A percentile compares a stretch with the other conserved stretches of the same genome.
phyloP scores from a whole-genome alignment of 2,797 vertebrate species.

The Arnoldichthys spilopterus region DNA sequence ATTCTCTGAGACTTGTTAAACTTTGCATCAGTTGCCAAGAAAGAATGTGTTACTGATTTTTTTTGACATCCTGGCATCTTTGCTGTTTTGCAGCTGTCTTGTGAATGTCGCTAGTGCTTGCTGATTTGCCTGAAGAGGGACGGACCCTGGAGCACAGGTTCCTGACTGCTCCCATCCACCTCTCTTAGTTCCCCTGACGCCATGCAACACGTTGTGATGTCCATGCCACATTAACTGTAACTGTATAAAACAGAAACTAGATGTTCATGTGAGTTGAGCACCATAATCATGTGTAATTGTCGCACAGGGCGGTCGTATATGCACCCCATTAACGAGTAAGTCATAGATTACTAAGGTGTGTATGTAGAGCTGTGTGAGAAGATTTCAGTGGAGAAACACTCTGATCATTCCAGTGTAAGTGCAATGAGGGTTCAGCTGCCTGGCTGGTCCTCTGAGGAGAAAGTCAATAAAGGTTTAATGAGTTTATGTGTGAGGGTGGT shows the following conservation, averaged over 20 bases:
- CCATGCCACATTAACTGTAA: conserved; percentile 51
- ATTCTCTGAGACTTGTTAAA: no score
- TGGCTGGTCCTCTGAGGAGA: conserved; percentile 37
- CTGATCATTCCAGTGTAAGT: conserved; percentile 39
- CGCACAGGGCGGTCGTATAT: conserved; percentile 14
- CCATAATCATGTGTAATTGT: conserved; percentile 52
- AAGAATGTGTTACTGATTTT: background rate
- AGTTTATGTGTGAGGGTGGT: conserved; percentile 15
- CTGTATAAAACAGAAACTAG: conserved; percentile 42
- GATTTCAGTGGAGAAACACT: conserved; percentile 6
- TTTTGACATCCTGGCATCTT: conserved; percentile 10
- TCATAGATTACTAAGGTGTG: conserved; percentile 49
- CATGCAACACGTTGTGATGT: conserved; percentile 54
- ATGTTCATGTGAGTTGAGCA: conserved; percentile 52
- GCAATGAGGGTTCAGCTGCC: conserved; percentile 25
- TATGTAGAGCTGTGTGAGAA: conserved; percentile 45
- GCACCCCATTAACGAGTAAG: conserved; percentile 41
- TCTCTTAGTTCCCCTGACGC: conserved; percentile 51
- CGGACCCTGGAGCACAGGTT: conserved; percentile 7
- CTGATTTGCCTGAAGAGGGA: conserved; percentile 49
- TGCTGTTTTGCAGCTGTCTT: conserved; percentile 45
- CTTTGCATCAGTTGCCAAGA: background rate
- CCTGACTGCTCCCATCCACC: conserved; percentile 34
- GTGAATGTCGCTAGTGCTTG: conserved; percentile 54
- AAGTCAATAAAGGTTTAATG: conserved; percentile 48